These are phyloP conservation scores for Centropyge bicolor DNA, from an alignment of 2,797 vertebrate genomes.

Conservation along the genomic window DNA sequence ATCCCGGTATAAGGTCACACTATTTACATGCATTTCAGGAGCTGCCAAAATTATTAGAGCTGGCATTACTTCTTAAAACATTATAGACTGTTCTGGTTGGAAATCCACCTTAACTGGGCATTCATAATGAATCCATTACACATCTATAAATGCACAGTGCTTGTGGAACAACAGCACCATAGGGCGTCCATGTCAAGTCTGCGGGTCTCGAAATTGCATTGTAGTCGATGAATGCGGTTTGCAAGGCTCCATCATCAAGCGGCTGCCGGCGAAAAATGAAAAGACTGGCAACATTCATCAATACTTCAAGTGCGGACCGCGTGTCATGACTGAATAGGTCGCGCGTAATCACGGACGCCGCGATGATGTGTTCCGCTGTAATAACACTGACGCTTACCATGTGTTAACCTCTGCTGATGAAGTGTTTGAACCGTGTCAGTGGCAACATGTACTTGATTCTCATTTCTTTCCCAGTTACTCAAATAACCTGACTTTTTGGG, in stretches of 20 bases:
- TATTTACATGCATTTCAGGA: slow-evolving; percentile 66
- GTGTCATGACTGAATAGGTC: slow-evolving; percentile 53
- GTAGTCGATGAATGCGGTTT: slow-evolving; percentile 56
- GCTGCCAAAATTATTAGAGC: slow-evolving; percentile 63
- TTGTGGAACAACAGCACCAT: slow-evolving; percentile 32
- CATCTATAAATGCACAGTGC: slow-evolving; percentile 50
- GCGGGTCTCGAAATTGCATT: slow-evolving; percentile 44
- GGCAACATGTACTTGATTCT: slow-evolving; percentile 11
- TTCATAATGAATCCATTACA: slow-evolving; percentile 55
- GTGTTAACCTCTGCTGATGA: slow-evolving; percentile 40
- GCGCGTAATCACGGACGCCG: slow-evolving; percentile 40
- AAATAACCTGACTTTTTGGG: slow-evolving; percentile 29
- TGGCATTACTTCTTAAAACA: slow-evolving; percentile 58
- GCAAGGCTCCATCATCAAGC: slow-evolving; percentile 50
- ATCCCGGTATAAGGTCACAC: slow-evolving; percentile 73
- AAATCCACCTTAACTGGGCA: slow-evolving; percentile 53
- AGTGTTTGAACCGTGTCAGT: slow-evolving; percentile 8
- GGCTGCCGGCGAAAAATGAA: slow-evolving; percentile 60
- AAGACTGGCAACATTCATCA: slow-evolving; percentile 52
- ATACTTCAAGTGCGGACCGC: slow-evolving; percentile 21
- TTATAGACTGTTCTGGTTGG: slow-evolving; percentile 35
- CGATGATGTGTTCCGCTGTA: slow-evolving; percentile 36
- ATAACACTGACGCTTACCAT: slow-evolving; percentile 24
- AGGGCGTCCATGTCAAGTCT: slow-evolving; percentile 47
- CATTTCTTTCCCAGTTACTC: neutral